phyloP scores from a whole-genome alignment of 1,140 invertebrate genomes.

The Marisa cornuarietis region DNA sequence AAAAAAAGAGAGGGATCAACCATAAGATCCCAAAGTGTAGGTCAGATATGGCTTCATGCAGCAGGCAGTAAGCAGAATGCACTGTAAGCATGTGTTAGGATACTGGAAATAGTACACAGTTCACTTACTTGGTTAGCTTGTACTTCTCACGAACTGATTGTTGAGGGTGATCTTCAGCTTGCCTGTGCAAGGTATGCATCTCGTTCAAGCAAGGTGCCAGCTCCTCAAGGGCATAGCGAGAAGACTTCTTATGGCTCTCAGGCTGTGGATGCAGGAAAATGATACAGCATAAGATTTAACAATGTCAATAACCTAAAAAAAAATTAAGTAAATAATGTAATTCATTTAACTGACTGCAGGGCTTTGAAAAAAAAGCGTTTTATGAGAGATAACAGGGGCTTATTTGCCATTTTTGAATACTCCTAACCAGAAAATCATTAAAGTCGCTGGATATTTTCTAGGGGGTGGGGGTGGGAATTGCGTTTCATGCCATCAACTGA shows the following conservation, averaged over 20 bases:
- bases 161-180: conserved; percentile 75
- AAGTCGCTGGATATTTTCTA: too few species aligned
- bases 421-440: too few species aligned
- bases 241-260: conserved; percentile 72
- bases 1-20: neutral
- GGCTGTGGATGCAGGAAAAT: conserved; percentile 66
- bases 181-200: conserved; percentile 76
- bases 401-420: too few species aligned
- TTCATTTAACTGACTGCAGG: neutral
- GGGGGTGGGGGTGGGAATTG: too few species aligned
- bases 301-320: neutral
- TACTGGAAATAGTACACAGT: neutral
- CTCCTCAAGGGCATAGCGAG: conserved; percentile 77
- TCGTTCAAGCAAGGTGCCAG: conserved; percentile 76
- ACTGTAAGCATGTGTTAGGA: too few species aligned
- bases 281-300: neutral
- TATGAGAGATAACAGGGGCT: too few species aligned
- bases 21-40: neutral
- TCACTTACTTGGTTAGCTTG: conserved; percentile 76
- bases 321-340: neutral
- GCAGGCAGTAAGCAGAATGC: neutral
- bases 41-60: neutral
- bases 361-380: too few species aligned
- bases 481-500: too few species aligned
- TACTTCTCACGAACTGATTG: conserved; percentile 88